Evolutionary conservation across 2,888 invertebrate genomes (phyloP).

Genomic region (Apamea epomidion): DNA sequence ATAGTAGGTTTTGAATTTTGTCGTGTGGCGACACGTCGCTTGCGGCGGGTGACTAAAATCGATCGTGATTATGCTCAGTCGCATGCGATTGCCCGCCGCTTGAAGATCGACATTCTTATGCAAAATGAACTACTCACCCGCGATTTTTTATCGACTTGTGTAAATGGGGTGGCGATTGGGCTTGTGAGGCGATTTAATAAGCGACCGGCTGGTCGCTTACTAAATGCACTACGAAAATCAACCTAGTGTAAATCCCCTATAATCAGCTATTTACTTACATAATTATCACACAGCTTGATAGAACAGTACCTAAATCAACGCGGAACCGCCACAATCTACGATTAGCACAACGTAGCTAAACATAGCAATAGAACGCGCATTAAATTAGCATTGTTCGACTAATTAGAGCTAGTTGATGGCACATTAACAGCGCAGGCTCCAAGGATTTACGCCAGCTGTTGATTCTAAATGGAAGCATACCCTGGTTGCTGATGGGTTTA

Average conservation of each 20-base stretch:
- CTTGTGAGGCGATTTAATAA: background rate
- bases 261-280: background rate
- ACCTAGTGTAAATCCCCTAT: background rate
- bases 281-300: conserved; percentile 5
- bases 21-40: background rate
- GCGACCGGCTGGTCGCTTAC: background rate
- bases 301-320: conserved; percentile 36
- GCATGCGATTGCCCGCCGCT: background rate
- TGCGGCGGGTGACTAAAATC: background rate
- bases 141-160: background rate
- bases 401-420: conserved; percentile 57
- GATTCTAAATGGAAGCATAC: conserved; percentile 31
- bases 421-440: conserved; percentile 41
- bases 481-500: conserved; percentile 49
- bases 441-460: conserved; percentile 46
- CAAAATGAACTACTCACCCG: background rate
- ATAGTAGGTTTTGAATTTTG: background rate
- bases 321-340: conserved; percentile 36
- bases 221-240: background rate
- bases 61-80: background rate
- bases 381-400: conserved; percentile 69
- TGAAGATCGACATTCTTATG: background rate
- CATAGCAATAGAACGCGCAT: conserved; percentile 65
- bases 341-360: conserved; percentile 66
- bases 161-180: background rate